phyloP scores from a whole-genome alignment of 2,888 invertebrate genomes.

The Metallyticus violacea region DNA sequence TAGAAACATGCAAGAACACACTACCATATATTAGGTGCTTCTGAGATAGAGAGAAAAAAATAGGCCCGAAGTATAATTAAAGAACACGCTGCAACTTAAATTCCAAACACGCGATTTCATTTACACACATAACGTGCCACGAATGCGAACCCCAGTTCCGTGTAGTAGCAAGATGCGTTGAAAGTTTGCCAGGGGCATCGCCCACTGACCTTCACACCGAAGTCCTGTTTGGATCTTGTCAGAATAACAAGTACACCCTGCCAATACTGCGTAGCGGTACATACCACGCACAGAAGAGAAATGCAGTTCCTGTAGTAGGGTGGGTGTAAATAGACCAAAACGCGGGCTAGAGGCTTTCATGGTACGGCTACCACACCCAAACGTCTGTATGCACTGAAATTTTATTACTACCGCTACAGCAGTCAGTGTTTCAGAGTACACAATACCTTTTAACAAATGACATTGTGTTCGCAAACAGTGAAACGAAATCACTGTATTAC shows the following conservation, averaged over 20 bases:
- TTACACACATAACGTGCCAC: neutral
- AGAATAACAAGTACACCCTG: neutral
- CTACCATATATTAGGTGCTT: neutral
- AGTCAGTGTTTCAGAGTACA: too few relatives aligned
- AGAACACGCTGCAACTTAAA: neutral
- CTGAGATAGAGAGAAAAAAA: too few relatives aligned
- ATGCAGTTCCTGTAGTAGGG: too few relatives aligned
- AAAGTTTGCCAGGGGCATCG: neutral
- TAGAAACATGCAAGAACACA: neutral
- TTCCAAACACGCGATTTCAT: neutral
- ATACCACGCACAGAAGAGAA: neutral
- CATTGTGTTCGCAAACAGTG: too few relatives aligned
- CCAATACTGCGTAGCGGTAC: neutral
- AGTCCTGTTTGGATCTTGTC: neutral
- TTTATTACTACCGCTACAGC: too few relatives aligned
- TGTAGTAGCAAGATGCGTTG: neutral
- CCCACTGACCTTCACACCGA: neutral
- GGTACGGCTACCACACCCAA: too few relatives aligned
- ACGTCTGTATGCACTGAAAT: too few relatives aligned
- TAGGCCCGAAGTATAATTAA: neutral
- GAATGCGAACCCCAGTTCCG: neutral
- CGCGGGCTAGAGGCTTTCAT: too few relatives aligned
- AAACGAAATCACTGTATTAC: too few relatives aligned
- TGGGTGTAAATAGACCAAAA: too few relatives aligned
- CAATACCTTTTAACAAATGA: too few relatives aligned